Conservation (phyloP, 2,797 vertebrate species). For the Darevskia nairensis region DNA sequence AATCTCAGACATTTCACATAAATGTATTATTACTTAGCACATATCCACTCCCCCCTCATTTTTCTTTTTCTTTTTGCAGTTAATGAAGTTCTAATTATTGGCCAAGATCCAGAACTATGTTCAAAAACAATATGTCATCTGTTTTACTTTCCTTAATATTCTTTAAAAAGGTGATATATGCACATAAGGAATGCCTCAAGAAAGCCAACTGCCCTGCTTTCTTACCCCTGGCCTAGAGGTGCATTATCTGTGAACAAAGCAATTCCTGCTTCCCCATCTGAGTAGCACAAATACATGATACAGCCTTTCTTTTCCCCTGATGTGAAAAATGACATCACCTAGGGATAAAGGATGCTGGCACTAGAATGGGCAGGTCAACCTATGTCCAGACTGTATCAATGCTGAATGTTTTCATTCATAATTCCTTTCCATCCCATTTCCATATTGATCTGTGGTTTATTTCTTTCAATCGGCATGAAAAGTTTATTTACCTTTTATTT, state of each 20-base stretch:
- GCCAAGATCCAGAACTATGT: background rate
- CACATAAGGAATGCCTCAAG: background rate
- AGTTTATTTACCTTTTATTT: no score
- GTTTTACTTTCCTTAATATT: background rate
- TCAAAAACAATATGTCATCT: background rate
- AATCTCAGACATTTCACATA: background rate
- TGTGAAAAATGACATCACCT: background rate
- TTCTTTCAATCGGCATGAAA: no score
- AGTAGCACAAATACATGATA: background rate
- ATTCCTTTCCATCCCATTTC: no score
- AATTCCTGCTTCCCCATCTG: background rate
- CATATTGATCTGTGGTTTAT: no score
- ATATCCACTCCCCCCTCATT: background rate
- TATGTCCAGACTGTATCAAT: no score
- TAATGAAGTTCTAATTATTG: constrained; percentile 8
- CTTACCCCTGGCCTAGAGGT: no score
- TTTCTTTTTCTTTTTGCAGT: background rate
- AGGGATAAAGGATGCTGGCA: background rate
- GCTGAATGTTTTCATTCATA: no score
- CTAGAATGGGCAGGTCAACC: no score
- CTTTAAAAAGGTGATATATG: background rate
- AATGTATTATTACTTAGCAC: background rate
- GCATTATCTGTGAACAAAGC: background rate
- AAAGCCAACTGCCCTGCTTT: background rate
- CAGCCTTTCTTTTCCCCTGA: background rate